Evolutionary conservation across 2,797 vertebrate genomes (phyloP).

Genomic region (Hydrocynus forskahlii): DNA sequence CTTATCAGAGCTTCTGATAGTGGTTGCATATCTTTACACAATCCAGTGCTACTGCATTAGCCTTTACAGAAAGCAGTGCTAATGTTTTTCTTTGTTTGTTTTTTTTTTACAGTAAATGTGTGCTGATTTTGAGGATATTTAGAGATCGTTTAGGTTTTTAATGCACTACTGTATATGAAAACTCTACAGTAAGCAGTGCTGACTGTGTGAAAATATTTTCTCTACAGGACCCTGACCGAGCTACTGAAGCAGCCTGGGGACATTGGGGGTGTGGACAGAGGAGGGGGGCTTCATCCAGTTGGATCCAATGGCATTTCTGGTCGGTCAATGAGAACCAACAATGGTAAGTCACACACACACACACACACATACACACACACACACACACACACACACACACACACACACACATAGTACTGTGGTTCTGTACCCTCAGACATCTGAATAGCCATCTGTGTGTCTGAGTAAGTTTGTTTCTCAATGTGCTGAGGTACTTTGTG

Average conservation of each 20-base stretch:
- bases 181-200: not conserved
- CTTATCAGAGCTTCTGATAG: no score
- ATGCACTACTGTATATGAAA: not conserved
- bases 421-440: not conserved
- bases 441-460: no score
- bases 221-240: conserved; percentile 87
- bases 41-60: not conserved
- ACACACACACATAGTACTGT: not conserved
- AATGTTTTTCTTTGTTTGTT: no score
- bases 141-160: no score
- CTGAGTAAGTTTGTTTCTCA: no score
- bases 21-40: no score
- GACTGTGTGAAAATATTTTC: conserved; percentile 12
- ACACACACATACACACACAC: not conserved
- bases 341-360: conserved; percentile 75
- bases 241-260: conserved; percentile 91
- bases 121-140: no score
- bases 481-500: no score
- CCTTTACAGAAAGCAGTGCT: not conserved
- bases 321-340: conserved; percentile 78
- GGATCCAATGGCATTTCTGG: conserved; percentile 82
- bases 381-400: not conserved
- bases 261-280: conserved; percentile 73
- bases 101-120: no score
- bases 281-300: conserved; percentile 85